Evolutionary conservation across 2,888 invertebrate genomes (phyloP), one percentile per base, ranked within the genome.

Genomic region (Lumbricus terrestris): DNA sequence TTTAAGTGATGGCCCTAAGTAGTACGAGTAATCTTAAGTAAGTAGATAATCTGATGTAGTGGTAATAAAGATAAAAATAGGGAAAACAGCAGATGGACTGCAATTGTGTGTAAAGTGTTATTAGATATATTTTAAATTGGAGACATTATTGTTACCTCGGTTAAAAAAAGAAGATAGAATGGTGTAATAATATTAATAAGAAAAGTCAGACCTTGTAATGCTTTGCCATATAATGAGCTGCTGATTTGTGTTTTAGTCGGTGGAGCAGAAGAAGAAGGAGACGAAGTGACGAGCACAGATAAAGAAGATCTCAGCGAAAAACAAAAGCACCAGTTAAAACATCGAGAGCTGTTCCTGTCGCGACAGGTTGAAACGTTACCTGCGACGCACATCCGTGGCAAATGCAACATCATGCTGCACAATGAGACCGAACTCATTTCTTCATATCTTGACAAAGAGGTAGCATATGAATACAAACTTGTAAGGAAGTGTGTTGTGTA

Each of bases 361-460:
- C 90, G 92, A 34, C 96, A 96, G 92, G 98, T 98, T 94, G 99
- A 99, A 96, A 99, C 98, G 91, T 96, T 99, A 95, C 98, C 99
- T 91, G 99, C 99, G 93, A 99, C 99, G 92, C 98, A 99, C 96
- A 99, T 99, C 94, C 97, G 99, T 95, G 99, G 99, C 95, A 99
- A 99, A 96, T 99, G 99, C 96, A 97, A 97, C 93, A 99, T 99
- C 94, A 99, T 99, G 93, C 96, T 99, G 94, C 97, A 99, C 96
- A 99, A 99, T 96, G 99, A 99, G 96, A 98, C 99, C 91, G 99
- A 99, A 96, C 97, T 98, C 93, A 96, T 98, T 94, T 96, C 97
- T 95, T 98, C 98, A 95, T 99, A 99, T 96, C 96, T 99, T 95
- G 97, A 97, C 96, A 98, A 98, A 96, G 98, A 98, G 96, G 97